Percentiles rank a stretch among this genome's conserved stretches.
phyloP scores from a whole-genome alignment of 2,888 invertebrate species.

The Cylloceria caligata region DNA sequence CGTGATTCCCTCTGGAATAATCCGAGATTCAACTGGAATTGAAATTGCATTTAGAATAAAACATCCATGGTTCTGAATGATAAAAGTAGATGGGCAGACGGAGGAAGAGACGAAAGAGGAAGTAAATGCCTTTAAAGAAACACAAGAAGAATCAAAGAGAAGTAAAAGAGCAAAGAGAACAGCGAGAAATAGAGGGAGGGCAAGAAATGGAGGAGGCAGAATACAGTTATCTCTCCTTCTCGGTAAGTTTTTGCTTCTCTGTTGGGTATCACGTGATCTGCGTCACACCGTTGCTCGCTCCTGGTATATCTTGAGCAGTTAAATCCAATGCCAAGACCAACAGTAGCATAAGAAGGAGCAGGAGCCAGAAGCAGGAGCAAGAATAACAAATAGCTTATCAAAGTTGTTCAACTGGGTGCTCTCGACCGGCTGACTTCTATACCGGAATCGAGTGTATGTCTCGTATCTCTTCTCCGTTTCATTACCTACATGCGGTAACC shows the following conservation, averaged over 20 bases:
- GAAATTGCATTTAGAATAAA: constrained; percentile 19
- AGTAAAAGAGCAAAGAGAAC: constrained; percentile 26
- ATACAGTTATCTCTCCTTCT: constrained; percentile 74
- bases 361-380: constrained; percentile 42
- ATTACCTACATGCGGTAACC: neutral
- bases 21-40: neutral
- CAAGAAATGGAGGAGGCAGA: constrained; percentile 73
- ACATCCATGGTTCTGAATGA: neutral
- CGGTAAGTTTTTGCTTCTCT: constrained; percentile 72
- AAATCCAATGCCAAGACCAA: constrained; percentile 49
- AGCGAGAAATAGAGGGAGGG: constrained; percentile 61
- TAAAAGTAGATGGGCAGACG: neutral
- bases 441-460: constrained; percentile 54
- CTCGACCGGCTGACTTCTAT: constrained; percentile 58
- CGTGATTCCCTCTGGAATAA: neutral
- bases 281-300: constrained; percentile 43
- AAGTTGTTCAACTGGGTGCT: constrained; percentile 65
- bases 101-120: constrained; percentile 1
- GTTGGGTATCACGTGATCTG: constrained; percentile 64
- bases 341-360: constrained; percentile 33
- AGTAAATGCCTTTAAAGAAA: constrained; percentile 40
- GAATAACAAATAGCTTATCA: constrained; percentile 60
- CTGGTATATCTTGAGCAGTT: constrained; percentile 53
- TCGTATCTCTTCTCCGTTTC: constrained; percentile 26
- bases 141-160: constrained; percentile 54